Conservation (phyloP, 1,140 invertebrate genomes). For the roundworm (Caenorhabditis elegans) region WBcel235 BX284605.5:5649001-5649500, state of each 20-base stretch:
- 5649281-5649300: constrained; percentile 3
- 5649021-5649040: neutral
- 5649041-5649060: neutral
- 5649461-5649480: neutral
- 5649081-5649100: neutral
- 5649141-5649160: neutral
- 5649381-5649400: neutral
- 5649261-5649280: constrained; percentile 10
- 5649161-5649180: neutral
- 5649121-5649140: neutral
- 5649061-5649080: neutral
- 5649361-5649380: too few relatives aligned
- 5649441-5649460: neutral
- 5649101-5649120: neutral
- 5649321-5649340: neutral
- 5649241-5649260: neutral
- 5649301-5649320: neutral
- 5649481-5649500: too few relatives aligned
- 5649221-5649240: neutral
- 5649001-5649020: too few relatives aligned
- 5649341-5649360: too few relatives aligned
- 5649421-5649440: constrained; percentile 3
- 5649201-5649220: neutral
- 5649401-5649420: neutral
- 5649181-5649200: neutral